phyloP scores from a whole-genome alignment of 64 coral and sea anemone species.

The Porites lutea region DNA sequence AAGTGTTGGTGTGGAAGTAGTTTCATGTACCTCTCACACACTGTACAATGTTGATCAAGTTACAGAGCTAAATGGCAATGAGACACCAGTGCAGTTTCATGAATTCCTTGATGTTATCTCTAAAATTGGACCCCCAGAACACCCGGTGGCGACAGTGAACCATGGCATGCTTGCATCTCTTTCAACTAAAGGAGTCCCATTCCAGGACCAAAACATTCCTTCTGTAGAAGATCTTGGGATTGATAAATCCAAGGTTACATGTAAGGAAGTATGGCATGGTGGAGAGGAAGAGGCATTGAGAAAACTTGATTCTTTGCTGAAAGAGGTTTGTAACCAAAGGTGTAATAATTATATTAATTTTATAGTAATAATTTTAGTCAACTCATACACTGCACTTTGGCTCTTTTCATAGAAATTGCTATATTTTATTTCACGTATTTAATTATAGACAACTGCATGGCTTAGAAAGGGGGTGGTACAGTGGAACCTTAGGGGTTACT shows the following conservation, averaged over 20 bases:
- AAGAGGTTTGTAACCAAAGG: slow-evolving; percentile 4
- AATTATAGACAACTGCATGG: too few relatives aligned
- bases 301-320: background rate
- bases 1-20: slow-evolving; percentile 25
- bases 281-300: slow-evolving; percentile 53
- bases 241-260: slow-evolving; percentile 19
- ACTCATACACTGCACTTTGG: too few relatives aligned
- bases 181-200: background rate
- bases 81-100: slow-evolving; percentile 39
- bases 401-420: too few relatives aligned
- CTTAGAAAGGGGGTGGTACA: too few relatives aligned
- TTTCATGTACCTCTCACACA: slow-evolving; percentile 42
- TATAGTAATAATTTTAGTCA: too few relatives aligned
- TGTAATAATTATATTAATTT: background rate
- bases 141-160: background rate
- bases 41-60: slow-evolving; percentile 47
- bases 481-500: too few relatives aligned
- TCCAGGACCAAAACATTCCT: slow-evolving; percentile 17
- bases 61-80: background rate
- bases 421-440: too few relatives aligned
- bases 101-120: slow-evolving; percentile 46
- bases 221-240: slow-evolving; percentile 38
- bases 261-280: slow-evolving; percentile 33
- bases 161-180: slow-evolving; percentile 16
- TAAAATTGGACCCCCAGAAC: slow-evolving; percentile 6